These are phyloP conservation scores for Panonychus citri DNA, from an alignment of 1,140 invertebrate species.

Conservation along the genomic window DNA sequence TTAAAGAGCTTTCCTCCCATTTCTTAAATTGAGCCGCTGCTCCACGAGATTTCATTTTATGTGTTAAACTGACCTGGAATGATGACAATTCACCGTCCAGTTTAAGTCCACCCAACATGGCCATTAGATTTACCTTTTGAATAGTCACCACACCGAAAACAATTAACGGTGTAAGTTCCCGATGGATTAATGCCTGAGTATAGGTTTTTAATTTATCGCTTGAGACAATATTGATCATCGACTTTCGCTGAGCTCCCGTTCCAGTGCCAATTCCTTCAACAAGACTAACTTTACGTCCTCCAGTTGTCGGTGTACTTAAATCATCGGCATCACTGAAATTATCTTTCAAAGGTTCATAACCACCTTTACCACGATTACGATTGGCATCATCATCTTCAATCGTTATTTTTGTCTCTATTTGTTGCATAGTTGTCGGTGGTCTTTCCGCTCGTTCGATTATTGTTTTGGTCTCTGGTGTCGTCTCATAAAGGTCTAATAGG, in stretches of 20 bases:
- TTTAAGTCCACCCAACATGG: slow-evolving; percentile 74
- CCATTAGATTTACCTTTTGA: slow-evolving; percentile 58
- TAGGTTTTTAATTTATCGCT: slow-evolving; percentile 13
- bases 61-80: slow-evolving; percentile 40
- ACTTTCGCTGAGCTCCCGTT: neutral
- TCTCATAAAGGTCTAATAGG: slow-evolving; percentile 71
- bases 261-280: too few species aligned
- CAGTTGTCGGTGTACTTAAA: slow-evolving; percentile 13
- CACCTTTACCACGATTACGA: slow-evolving; percentile 21
- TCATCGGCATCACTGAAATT: slow-evolving; percentile 25
- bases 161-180: slow-evolving; percentile 31
- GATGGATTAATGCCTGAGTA: slow-evolving; percentile 21
- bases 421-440: neutral
- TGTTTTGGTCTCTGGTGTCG: slow-evolving; percentile 78
- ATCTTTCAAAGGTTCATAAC: slow-evolving; percentile 26
- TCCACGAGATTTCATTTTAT: slow-evolving; percentile 45
- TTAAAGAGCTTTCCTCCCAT: slow-evolving; percentile 57
- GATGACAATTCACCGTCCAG: slow-evolving; percentile 67
- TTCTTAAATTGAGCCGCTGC: slow-evolving; percentile 25
- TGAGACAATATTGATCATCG: slow-evolving; percentile 2
- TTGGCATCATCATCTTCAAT: slow-evolving; percentile 30
- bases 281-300: slow-evolving; percentile 11
- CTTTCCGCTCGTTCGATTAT: slow-evolving; percentile 26
- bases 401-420: slow-evolving; percentile 13
- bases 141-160: slow-evolving; percentile 71